These are phyloP conservation scores for Drosophila mayri DNA, from an alignment of 1,140 invertebrate genomes.

Conservation along the genomic window DNA sequence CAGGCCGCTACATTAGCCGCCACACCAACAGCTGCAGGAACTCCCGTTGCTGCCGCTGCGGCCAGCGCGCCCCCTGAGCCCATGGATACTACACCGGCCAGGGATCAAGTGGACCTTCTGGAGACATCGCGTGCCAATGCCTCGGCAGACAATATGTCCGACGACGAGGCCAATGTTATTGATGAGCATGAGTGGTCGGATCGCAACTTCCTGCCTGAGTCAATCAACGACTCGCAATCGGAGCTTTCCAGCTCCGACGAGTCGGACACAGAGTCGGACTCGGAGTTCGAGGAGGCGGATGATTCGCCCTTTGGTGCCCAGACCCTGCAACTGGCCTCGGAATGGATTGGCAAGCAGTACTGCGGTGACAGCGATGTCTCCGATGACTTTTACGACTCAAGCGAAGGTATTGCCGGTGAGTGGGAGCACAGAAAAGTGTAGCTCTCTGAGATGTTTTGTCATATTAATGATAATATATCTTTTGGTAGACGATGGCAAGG, in stretches of 20 bases:
- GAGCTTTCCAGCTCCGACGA: conserved; percentile 80
- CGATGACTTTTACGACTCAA: conserved; percentile 82
- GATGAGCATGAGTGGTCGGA: conserved; percentile 98
- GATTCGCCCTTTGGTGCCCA: conserved; percentile 84
- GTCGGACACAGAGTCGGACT: conserved; percentile 76
- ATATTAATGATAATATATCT: background rate
- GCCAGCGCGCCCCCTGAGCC: conserved; percentile 17
- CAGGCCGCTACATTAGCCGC: conserved; percentile 37
- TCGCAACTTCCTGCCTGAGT: conserved; percentile 93
- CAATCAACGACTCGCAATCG: conserved; percentile 90
- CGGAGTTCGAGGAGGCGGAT: conserved; percentile 84
- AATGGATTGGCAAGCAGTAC: conserved; percentile 85
- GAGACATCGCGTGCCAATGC: conserved; percentile 85
- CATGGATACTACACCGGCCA: conserved; percentile 56
- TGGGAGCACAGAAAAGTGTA: background rate
- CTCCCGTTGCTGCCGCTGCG: conserved; percentile 7
- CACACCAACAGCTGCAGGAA: background rate
- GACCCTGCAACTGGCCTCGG: conserved; percentile 80
- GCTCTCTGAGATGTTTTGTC: background rate
- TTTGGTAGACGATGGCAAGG: conserved; percentile 87
- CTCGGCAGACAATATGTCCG: conserved; percentile 86
- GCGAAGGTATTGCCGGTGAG: conserved; percentile 79
- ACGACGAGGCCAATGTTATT: conserved; percentile 90
- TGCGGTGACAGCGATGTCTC: conserved; percentile 80
- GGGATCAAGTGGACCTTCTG: conserved; percentile 87